Evolutionary conservation across 1,140 invertebrate genomes (phyloP).

Genomic region (Cotesia vestalis): DNA sequence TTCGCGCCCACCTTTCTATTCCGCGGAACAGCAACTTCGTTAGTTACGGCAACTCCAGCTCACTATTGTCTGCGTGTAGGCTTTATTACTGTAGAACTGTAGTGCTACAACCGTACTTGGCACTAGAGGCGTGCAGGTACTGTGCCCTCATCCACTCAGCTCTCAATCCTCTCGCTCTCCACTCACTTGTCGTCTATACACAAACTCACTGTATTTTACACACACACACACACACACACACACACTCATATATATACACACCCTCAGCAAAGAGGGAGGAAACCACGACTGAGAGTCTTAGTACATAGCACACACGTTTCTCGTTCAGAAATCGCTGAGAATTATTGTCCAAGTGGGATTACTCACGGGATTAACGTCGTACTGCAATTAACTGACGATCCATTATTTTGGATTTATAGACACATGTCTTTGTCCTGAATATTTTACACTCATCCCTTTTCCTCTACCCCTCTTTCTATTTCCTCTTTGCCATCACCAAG

Average conservation of each 20-base stretch:
- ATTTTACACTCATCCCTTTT: background rate
- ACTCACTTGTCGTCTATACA: conserved; percentile 15
- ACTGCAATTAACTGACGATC: conserved; percentile 37
- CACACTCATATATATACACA: too few species aligned
- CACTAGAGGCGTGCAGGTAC: too few species aligned
- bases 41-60: conserved; percentile 45
- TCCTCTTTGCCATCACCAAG: too few species aligned
- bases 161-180: conserved; percentile 3
- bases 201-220: background rate
- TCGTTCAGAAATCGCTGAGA: conserved; percentile 28
- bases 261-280: too few species aligned
- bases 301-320: background rate
- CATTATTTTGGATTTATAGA: conserved; percentile 33
- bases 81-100: conserved; percentile 29
- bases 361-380: conserved; percentile 38
- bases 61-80: conserved; percentile 38
- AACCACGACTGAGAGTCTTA: too few species aligned
- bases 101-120: too few species aligned
- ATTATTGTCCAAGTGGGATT: conserved; percentile 39
- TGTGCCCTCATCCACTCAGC: conserved; percentile 6
- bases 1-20: conserved; percentile 35
- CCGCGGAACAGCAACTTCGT: conserved; percentile 41
- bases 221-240: too few species aligned
- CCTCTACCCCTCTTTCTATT: too few species aligned
- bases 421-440: conserved; percentile 11